These are phyloP conservation scores for Grus americana DNA, from an alignment of 2,113 vertebrate species.

Conservation along the genomic window DNA sequence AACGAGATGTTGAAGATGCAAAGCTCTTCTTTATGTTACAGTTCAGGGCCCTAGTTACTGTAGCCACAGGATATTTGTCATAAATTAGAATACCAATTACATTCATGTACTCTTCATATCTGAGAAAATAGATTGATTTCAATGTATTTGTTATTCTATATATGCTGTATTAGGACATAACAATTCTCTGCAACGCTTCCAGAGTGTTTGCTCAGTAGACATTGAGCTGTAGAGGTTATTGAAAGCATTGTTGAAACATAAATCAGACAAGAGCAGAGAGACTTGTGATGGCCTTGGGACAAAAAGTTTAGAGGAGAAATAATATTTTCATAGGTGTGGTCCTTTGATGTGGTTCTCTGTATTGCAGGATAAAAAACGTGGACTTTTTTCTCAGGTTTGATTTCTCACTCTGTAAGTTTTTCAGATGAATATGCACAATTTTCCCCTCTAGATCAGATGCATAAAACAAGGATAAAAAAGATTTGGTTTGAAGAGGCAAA, in stretches of 20 bases:
- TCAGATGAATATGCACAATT: background rate
- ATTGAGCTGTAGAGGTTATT: background rate
- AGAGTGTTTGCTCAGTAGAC: background rate
- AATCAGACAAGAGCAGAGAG: background rate
- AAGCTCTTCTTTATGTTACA: background rate
- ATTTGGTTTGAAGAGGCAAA: background rate
- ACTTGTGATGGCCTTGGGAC: background rate
- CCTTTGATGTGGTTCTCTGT: background rate
- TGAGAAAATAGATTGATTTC: slow-evolving; percentile 17
- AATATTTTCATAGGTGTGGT: slow-evolving; percentile 39
- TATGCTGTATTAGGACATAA: background rate
- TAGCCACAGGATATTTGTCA: background rate
- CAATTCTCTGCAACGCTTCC: background rate
- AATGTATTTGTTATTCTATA: background rate
- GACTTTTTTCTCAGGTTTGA: background rate
- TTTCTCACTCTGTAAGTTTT: background rate
- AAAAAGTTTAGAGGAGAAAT: slow-evolving; percentile 24
- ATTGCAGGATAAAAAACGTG: background rate
- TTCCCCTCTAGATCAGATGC: background rate
- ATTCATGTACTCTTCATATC: background rate
- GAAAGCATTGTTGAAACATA: background rate
- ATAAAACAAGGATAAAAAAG: background rate
- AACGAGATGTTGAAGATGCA: background rate
- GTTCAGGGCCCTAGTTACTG: background rate
- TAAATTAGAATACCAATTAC: slow-evolving; percentile 15